Evolutionary conservation across 2,888 invertebrate species (phyloP).

Genomic region (Monoplex corrugatus): DNA sequence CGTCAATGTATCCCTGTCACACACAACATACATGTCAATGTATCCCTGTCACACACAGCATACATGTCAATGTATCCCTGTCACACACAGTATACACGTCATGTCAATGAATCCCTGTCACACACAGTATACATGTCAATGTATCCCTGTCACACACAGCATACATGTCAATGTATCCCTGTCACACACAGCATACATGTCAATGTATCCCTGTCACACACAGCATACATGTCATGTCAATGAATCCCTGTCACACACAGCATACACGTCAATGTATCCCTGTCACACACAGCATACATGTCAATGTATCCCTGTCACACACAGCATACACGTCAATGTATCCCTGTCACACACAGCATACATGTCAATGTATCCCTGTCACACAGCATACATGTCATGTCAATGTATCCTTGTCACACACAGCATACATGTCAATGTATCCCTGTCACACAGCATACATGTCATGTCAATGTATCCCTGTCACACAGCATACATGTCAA

Average conservation of each 20-base stretch:
- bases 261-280: slow-evolving; percentile 65
- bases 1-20: slow-evolving; percentile 67
- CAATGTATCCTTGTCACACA: slow-evolving; percentile 65
- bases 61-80: slow-evolving; percentile 71
- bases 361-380: neutral
- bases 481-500: neutral
- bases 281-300: slow-evolving; percentile 25
- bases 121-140: slow-evolving; percentile 61
- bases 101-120: too few relatives aligned
- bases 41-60: too few relatives aligned
- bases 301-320: too few relatives aligned
- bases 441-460: too few relatives aligned
- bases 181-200: too few relatives aligned
- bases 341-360: slow-evolving; percentile 58
- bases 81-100: neutral
- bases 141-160: slow-evolving; percentile 59
- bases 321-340: too few relatives aligned
- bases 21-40: neutral
- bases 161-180: neutral
- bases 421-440: neutral
- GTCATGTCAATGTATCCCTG: slow-evolving; percentile 82
- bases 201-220: slow-evolving; percentile 65
- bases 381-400: too few relatives aligned
- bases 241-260: too few relatives aligned
- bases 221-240: neutral